Base-by-base conservation (phyloP, 2,888 invertebrate species). In the Limnephilus lunatus region DNA sequence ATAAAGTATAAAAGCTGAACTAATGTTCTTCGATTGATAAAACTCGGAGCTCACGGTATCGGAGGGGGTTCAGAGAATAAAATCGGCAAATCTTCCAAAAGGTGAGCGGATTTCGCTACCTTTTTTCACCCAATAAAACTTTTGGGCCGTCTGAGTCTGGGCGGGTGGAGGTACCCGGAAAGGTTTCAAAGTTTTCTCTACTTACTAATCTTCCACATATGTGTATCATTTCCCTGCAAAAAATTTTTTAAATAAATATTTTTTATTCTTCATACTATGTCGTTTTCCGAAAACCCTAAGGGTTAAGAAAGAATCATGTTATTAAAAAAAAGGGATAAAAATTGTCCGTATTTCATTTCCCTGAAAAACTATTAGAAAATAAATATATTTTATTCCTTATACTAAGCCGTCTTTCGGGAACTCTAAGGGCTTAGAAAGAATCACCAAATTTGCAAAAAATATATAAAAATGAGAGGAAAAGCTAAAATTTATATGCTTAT, bases 1-100 rank as follows among this genome's bases (percentile, higher is more conserved):
- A 86, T 86, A 86, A 86, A 86, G 86, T 86, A 86, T 86, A 86
- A 86, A 86, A 48, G 86, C 86, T n/a, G 86, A 86, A 86, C 86
- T 86, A 86, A 86, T 86, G 44, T 44, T 86, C 44, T 86, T 15
- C 86, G 86, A 86, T 86, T 86, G 86, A 86, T 86, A 86, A 86
- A 86, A 86, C 44, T 86, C 86, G 30, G 86, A 30, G 86, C 44
- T 86, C 44, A 44, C 86, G 44, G 86, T 86, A 86, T 86, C 86
- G 86, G 44, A 44, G 44, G 86, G 86, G 86, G 86, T 86, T 48
- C 86, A 86, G 44, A 86, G 14, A 86, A 86, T 86, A 86, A 86
- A 86, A 86, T 35, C 39, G 86, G 86, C 86, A 86, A 86, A 86
- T 86, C 44, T 86, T 86, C n/a, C 86, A 86, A 44, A 86, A 86